Conservation (phyloP, 2,797 vertebrate genomes). For the Antennarius maculatus region DNA sequence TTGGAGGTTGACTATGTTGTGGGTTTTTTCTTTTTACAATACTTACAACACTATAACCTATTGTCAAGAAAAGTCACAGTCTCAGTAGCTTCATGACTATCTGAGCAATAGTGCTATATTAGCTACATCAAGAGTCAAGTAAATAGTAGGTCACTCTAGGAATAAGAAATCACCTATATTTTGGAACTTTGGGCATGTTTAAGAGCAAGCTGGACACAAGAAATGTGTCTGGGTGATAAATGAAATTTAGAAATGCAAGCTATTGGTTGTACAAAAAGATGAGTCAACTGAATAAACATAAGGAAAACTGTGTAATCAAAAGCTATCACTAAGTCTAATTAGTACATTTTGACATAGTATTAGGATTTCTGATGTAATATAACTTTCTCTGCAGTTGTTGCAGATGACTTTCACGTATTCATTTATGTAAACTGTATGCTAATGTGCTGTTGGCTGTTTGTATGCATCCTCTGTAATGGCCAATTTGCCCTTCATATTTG, state of each 20-base stretch:
- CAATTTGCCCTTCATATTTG: slow-evolving; percentile 83
- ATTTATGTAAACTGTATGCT: slow-evolving; percentile 85
- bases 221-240: neutral
- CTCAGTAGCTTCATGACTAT: too few relatives aligned
- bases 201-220: neutral
- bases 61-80: too few relatives aligned
- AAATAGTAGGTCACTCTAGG: too few relatives aligned
- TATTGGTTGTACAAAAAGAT: too few relatives aligned
- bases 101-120: too few relatives aligned
- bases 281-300: slow-evolving; percentile 1
- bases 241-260: neutral
- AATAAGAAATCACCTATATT: too few relatives aligned
- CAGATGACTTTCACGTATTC: slow-evolving; percentile 72
- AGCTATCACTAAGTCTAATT: slow-evolving; percentile 19
- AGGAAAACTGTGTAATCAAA: slow-evolving; percentile 1
- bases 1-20: too few relatives aligned
- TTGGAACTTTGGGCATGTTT: too few relatives aligned
- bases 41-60: too few relatives aligned
- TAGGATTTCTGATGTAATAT: slow-evolving; percentile 36
- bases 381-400: slow-evolving; percentile 33
- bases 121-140: too few relatives aligned
- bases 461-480: slow-evolving; percentile 78
- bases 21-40: too few relatives aligned
- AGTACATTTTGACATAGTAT: slow-evolving; percentile 19
- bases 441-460: slow-evolving; percentile 79